Evolutionary conservation across 1,140 invertebrate genomes (phyloP), one percentile per base, ranked within the genome.

Genomic region (Cherax destructor): DNA sequence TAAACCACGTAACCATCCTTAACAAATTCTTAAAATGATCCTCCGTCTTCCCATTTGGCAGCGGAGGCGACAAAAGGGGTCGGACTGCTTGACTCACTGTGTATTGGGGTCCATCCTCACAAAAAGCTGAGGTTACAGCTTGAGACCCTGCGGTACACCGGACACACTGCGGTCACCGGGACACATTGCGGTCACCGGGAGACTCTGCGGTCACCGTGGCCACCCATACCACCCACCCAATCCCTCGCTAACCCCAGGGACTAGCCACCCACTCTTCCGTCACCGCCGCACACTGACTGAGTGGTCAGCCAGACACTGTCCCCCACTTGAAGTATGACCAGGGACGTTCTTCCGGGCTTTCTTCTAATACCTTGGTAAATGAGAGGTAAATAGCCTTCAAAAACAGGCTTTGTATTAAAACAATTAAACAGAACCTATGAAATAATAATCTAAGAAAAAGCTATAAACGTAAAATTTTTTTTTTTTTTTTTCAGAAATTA

Each of bases 1-100:
- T 56, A 24, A 13, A 21, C 84, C 74, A 52, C 84, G 47, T 59
- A 76, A 74, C 84, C 81, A 83, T 52, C 61, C 41, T 41, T 83
- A 83, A 83, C 81, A 16, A 83, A 69, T 83, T 61, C 61, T 18
- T 83, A 83, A 69, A 83, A 83, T 83, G 30, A 83, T 83, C 61
- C 81, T 30, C 79, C 30, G 47, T 47, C 59, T 83, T 18, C 85
- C 85, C 56, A 86, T 78, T 30, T 78, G 87, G 50, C 78, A 47
- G 83, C 87, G 79, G 87, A 88, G 87, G 87, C 87, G 79, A 81
- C 78, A 88, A 88, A 88, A 41, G 79, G 65, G 78, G 87, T 49
- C 77, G 79, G 87, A 65, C 30, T 61, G 52, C 10, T 30, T 79
- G 87, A 56, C 61, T 59, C 59, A 24, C 47, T 83, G 87, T 81